Conservation (phyloP, 1,140 invertebrate genomes). For the Globodera rostochiensis region DNA sequence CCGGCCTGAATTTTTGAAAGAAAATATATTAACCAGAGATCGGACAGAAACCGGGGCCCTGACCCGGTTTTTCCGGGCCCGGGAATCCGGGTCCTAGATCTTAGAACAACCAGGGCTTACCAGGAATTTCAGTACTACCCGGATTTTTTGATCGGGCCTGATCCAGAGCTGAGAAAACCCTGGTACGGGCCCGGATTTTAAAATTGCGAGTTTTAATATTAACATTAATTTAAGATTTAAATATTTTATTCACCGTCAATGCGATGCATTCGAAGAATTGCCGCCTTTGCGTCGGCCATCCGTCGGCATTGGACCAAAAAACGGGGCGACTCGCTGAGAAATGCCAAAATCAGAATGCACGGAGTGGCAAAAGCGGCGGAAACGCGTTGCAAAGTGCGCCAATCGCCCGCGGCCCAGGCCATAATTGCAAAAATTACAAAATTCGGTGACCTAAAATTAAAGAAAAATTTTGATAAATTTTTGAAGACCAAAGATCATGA, state of each 20-base stretch:
- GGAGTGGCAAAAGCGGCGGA: constrained; percentile 45
- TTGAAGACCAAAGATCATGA: too few relatives aligned
- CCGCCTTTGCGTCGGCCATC: constrained; percentile 54
- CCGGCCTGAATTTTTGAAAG: constrained; percentile 32
- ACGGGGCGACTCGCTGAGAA: constrained; percentile 56
- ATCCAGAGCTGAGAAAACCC: too few relatives aligned
- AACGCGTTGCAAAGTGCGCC: constrained; percentile 41
- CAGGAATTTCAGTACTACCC: too few relatives aligned
- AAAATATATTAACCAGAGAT: neutral
- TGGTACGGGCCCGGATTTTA: too few relatives aligned
- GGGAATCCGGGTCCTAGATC: too few relatives aligned
- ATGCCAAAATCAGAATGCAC: constrained; percentile 38
- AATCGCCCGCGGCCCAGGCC: constrained; percentile 46
- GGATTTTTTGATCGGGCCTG: too few relatives aligned
- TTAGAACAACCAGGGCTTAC: too few relatives aligned
- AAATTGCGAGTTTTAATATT: too few relatives aligned
- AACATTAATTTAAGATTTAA: neutral
- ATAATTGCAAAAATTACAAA: constrained; percentile 46
- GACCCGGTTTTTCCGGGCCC: too few relatives aligned
- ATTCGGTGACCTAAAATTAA: constrained; percentile 25
- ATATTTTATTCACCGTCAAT: constrained; percentile 21
- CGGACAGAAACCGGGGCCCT: too few relatives aligned
- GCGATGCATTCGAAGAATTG: constrained; percentile 32
- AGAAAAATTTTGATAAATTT: neutral
- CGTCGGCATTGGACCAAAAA: constrained; percentile 56